Percentiles rank a stretch among this genome's conserved stretches.
Conservation (phyloP, 2,888 invertebrate species). For the Lasioglossum calceatum region DNA sequence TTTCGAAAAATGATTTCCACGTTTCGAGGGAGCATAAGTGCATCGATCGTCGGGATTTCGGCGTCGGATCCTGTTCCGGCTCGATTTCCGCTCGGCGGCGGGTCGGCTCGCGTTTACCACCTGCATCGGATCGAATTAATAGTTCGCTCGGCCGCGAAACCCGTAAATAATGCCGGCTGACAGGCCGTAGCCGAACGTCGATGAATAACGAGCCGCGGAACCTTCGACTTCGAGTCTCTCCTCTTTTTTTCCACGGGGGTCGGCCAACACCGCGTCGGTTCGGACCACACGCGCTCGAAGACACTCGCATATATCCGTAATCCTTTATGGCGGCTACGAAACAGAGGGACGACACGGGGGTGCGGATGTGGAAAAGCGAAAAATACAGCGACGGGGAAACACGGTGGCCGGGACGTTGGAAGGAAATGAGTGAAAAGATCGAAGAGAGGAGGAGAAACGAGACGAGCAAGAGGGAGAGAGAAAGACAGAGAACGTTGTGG, state of each 20-base stretch:
- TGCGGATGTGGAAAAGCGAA: slow-evolving; percentile 28
- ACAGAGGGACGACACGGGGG: slow-evolving; percentile 5
- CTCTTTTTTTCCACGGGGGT: slow-evolving; percentile 36
- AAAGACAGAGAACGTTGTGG: slow-evolving; percentile 23
- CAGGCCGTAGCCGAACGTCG: slow-evolving; percentile 75
- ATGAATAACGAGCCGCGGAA: slow-evolving; percentile 77
- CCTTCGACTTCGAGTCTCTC: slow-evolving; percentile 74
- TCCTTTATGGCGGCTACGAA: slow-evolving; percentile 46
- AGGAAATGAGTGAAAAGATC: slow-evolving; percentile 37
- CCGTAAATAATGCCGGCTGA: slow-evolving; percentile 77
- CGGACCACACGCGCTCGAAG: slow-evolving; percentile 65
- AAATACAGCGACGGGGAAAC: slow-evolving; percentile 25
- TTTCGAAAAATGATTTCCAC: not conserved
- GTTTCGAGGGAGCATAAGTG: not conserved
- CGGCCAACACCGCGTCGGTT: slow-evolving; percentile 41
- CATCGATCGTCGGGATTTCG: not conserved
- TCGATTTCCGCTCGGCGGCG: slow-evolving; percentile 42
- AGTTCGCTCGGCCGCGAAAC: slow-evolving; percentile 76
- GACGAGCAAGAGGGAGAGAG: slow-evolving; percentile 18
- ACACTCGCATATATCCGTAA: slow-evolving; percentile 51
- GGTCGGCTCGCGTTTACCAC: slow-evolving; percentile 65
- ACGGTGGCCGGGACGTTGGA: slow-evolving; percentile 16
- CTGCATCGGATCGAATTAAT: slow-evolving; percentile 75
- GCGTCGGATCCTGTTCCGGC: not conserved
- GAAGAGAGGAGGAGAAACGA: slow-evolving; percentile 9